Percentiles rank a stretch among this genome's conserved stretches.
Evolutionary conservation across 1,140 invertebrate species (phyloP).

Genomic region (Archegozetes longisetosus): DNA sequence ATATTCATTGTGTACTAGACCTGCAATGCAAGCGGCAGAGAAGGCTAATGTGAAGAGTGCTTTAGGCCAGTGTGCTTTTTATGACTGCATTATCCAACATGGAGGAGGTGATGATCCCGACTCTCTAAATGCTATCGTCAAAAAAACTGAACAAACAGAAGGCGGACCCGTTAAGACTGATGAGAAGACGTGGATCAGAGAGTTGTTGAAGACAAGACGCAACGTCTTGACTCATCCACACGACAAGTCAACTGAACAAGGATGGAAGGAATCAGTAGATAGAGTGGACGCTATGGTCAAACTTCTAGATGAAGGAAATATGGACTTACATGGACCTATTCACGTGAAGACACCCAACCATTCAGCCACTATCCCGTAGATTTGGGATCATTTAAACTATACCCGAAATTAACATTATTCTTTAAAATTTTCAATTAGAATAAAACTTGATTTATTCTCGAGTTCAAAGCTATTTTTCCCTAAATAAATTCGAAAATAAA

Average conservation of each 20-base stretch:
- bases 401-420: too few species aligned
- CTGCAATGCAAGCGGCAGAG: constrained; percentile 1
- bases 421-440: too few species aligned
- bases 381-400: too few species aligned
- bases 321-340: constrained; percentile 5
- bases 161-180: neutral
- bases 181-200: constrained; percentile 2
- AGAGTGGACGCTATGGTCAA: neutral
- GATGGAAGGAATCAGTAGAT: neutral
- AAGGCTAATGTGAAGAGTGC: neutral
- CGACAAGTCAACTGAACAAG: neutral
- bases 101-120: constrained; percentile 10
- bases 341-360: constrained; percentile 6
- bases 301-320: neutral
- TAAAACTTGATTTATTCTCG: too few species aligned
- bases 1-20: neutral
- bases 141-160: neutral
- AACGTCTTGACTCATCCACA: neutral
- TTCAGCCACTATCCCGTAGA: neutral
- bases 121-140: constrained; percentile 2
- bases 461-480: too few species aligned
- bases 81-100: constrained; percentile 12
- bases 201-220: neutral
- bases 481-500: too few species aligned
- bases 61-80: constrained; percentile 6